Base-by-base conservation (phyloP, 2,888 invertebrate species). In the Stenichneumon culpator region DNA sequence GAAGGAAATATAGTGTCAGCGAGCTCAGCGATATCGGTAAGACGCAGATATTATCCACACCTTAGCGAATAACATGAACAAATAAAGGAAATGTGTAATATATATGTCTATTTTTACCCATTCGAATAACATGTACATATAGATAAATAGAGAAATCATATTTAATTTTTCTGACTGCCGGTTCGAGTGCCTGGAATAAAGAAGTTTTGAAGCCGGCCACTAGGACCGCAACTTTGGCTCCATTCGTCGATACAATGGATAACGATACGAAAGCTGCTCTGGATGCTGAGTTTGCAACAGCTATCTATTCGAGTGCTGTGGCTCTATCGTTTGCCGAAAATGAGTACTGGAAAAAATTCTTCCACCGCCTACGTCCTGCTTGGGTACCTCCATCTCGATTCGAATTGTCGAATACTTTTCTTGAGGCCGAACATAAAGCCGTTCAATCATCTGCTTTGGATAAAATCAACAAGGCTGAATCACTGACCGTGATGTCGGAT, bases 331-430 rank as follows among this genome's bases (percentile, higher is more conserved):
- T 39, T 25, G 9, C 72, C 0, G 72, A 72, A 28, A 72, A n/a
- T 52, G 72, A 72, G 72, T 50, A 52, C 52, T 72, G 72, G 72
- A 28, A 28, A 19, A 9, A 22, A 11, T 52, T 57, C 44, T 50
- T 72, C 28, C n/a, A 52, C 1, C 39, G 0, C 1, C 9, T 72
- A 3, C 52, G 72, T 2, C 52, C 54, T 11, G 72, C 52, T 7
- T 72, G 52, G 52, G 5, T 14, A 25, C 32, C 28, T 11, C 72
- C 52, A 52, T 50, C 72, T 2, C 5, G 50, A 52, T 72, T 19
- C 22, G 9, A 72, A 3, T n/a, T 72, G 9, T 72, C 72, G 52
- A 72, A 72, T 14, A 52, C 19, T 52, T 72, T 72, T 28, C 72
- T 72, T 5, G 52, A 72, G 5, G 52, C 50, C 9, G 72, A 72